A percentile compares a stretch with the other conserved stretches of the same genome.
These are phyloP conservation scores for Pleuronectes platessa DNA, from an alignment of 2,113 vertebrate genomes.

Conservation along the genomic window DNA sequence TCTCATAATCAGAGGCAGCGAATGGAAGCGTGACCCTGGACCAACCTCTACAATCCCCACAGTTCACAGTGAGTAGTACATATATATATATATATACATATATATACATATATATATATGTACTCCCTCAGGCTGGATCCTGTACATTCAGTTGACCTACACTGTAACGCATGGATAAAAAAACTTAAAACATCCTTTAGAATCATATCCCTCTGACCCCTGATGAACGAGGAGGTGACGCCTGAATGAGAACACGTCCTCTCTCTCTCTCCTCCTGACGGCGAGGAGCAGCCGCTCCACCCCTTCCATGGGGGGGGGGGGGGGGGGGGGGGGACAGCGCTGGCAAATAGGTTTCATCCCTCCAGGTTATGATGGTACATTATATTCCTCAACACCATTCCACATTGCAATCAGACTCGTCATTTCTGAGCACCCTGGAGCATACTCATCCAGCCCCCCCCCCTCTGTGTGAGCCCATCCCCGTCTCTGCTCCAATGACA, in stretches of 20 bases:
- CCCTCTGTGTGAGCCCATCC: slow-evolving; percentile 52
- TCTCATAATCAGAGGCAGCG: neutral
- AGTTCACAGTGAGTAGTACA: neutral
- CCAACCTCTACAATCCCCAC: neutral
- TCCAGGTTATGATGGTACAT: slow-evolving; percentile 44
- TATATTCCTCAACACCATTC: slow-evolving; percentile 46
- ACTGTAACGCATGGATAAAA: slow-evolving; percentile 12
- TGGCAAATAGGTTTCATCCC: slow-evolving; percentile 41
- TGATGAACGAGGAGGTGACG: slow-evolving; percentile 27
- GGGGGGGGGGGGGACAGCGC: slow-evolving; percentile 17
- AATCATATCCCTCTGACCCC: neutral
- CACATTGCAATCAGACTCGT: slow-evolving; percentile 54
- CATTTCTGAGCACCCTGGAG: slow-evolving; percentile 59
- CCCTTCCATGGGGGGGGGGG: neutral
- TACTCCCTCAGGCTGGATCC: slow-evolving; percentile 22
- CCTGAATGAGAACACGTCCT: slow-evolving; percentile 26
- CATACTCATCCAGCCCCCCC: neutral
- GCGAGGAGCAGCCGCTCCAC: neutral
- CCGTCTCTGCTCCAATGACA: slow-evolving; percentile 67
- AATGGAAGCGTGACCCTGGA: neutral
- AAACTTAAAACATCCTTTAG: neutral
- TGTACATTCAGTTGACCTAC: slow-evolving; percentile 28
- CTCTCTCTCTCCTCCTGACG: slow-evolving; percentile 17
- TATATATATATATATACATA: neutral
- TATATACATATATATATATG: no score